Evolutionary conservation across 2,797 vertebrate species (phyloP), one percentile per base, ranked within the genome.

Genomic region (Distichodus sexfasciatus): DNA sequence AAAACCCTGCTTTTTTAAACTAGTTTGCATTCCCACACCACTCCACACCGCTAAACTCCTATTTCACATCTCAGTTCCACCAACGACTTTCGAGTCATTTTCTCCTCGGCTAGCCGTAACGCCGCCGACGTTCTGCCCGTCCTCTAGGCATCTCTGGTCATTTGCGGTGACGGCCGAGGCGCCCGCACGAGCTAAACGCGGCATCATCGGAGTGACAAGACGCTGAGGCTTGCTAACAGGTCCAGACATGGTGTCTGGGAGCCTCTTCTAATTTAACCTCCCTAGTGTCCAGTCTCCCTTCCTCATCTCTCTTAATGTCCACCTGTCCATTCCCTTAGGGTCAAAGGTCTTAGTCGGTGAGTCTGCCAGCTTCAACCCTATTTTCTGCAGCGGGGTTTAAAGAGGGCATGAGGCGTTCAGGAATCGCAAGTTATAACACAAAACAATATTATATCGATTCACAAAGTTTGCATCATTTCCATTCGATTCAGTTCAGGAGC

Each of bases 181-280:
- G 51, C 48, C 44, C 44, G 1, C 19, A 28, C 63, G 58, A 71
- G 44, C 58, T 31, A 69, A 21, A 46, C 50, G 21, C 41, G n/a
- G n/a, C n/a, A 24, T 63, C 58, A 64, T 64, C 59, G 24, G 31
- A 14, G 48, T 38, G 57, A 61, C 71, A 58, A 2, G 29, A 17
- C n/a, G n/a, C n/a, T n/a, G n/a, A n/a, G n/a, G n/a, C 35, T 36
- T 55, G 64, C 38, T 61, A 51, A 7, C 65, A 44, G 55, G 46
- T 24, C 9, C 44, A 63, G 62, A 59, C 28, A 10, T 44, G 14
- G 21, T 2, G 26, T 66, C 44, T 57, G 36, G n/a, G 33, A 41
- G 51, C 50, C 33, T n/a, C 38, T 43, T 53, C 40, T 59, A 24
- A 23, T 50, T 65, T 47, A 57, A 35, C 17, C 6, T 3, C 36